Percentiles rank a stretch among this genome's conserved stretches.
Evolutionary conservation across 1,140 invertebrate species (phyloP).

Genomic region (Patella vulgata): DNA sequence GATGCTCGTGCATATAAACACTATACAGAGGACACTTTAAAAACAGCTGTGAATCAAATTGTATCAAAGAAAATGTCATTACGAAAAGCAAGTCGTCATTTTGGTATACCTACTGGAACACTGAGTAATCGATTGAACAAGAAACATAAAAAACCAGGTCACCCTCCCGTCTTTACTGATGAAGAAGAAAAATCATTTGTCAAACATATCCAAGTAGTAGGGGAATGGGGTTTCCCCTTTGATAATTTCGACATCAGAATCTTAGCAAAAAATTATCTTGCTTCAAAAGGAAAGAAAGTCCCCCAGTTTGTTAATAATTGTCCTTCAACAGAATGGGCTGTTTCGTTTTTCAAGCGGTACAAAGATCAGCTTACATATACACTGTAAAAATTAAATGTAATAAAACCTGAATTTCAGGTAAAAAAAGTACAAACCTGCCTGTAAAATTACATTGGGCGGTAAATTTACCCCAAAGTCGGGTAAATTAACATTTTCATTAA

Average conservation of each 20-base stretch:
- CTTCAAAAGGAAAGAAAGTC: neutral
- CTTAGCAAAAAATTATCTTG: constrained; percentile 8
- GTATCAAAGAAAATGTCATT: neutral
- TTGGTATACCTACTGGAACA: neutral
- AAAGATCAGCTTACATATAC: neutral
- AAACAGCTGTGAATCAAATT: neutral
- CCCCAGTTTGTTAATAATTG: constrained; percentile 1
- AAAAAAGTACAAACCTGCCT: no score
- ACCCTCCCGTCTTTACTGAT: constrained; percentile 1
- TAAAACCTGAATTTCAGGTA: no score
- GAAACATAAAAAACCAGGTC: constrained; percentile 7
- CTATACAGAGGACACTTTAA: constrained; percentile 4
- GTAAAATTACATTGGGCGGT: no score
- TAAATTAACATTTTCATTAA: no score
- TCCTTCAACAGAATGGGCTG: constrained; percentile 6
- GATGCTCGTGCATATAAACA: neutral
- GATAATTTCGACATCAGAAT: constrained; percentile 1
- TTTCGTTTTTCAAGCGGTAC: neutral
- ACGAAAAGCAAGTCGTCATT: neutral
- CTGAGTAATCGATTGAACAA: constrained; percentile 1
- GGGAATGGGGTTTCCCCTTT: constrained; percentile 11
- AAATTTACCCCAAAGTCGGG: no score
- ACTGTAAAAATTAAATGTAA: no score
- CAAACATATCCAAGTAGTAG: neutral
- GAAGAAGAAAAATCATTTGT: constrained; percentile 1